Percentiles rank a stretch among this genome's conserved stretches.
Conservation (phyloP, 2,113 vertebrate species). For the Microcebus lehilahytsara region DNA sequence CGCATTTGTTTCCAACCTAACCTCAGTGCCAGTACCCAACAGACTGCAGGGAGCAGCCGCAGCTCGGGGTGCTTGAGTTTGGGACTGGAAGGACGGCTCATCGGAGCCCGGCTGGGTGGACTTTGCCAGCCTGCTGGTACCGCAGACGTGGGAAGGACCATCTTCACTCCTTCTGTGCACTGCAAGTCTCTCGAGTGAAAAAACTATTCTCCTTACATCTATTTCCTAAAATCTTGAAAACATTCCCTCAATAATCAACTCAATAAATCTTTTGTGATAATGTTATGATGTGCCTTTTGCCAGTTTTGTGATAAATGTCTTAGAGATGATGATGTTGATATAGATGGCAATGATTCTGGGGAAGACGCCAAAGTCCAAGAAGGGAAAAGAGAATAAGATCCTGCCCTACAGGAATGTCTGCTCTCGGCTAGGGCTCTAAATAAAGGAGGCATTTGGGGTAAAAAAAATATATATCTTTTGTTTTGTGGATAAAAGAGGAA, state of each 20-base stretch:
- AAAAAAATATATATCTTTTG: neutral
- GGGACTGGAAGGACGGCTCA: rapidly evolving
- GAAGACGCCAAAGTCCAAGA: neutral
- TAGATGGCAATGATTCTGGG: neutral
- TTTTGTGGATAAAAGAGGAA: neutral
- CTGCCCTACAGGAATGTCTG: rapidly evolving
- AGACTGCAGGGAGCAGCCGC: neutral
- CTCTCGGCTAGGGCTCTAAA: neutral
- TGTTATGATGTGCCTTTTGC: neutral
- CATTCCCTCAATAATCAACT: neutral
- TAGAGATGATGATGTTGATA: neutral
- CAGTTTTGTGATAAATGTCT: neutral
- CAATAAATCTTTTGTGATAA: neutral
- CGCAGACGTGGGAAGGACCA: neutral
- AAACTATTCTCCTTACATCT: neutral
- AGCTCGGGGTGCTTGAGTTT: neutral
- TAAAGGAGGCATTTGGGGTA: neutral
- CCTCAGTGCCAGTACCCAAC: rapidly evolving
- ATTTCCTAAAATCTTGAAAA: neutral
- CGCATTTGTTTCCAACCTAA: neutral
- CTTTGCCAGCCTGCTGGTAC: rapidly evolving
- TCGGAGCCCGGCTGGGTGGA: rapidly evolving
- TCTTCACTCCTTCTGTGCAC: neutral
- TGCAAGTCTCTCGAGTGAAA: neutral
- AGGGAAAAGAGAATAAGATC: neutral